These are phyloP conservation scores for Rhinopomastus cyanomelas DNA, from an alignment of 2,113 vertebrate species.

Conservation along the genomic window DNA sequence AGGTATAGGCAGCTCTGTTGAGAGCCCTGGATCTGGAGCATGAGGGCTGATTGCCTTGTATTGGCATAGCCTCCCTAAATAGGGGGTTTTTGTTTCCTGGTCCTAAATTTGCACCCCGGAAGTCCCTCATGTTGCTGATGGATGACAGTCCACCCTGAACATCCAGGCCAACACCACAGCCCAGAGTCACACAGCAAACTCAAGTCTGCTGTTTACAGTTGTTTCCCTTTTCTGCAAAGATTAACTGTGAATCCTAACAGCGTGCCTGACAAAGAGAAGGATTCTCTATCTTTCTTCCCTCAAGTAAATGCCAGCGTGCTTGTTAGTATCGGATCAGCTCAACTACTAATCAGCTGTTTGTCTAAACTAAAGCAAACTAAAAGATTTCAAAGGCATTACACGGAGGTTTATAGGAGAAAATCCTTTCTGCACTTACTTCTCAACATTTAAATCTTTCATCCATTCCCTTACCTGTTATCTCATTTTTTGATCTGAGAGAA, in stretches of 20 bases:
- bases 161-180: background rate
- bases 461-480: background rate
- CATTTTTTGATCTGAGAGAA: background rate
- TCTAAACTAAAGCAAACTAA: background rate
- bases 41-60: conserved; percentile 20
- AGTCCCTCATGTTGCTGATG: background rate
- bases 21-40: background rate
- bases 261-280: background rate
- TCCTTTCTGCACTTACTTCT: background rate
- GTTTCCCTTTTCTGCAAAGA: background rate
- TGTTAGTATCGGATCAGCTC: background rate
- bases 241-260: conserved; percentile 31
- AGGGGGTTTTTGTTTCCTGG: background rate
- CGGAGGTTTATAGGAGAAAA: background rate
- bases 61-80: background rate
- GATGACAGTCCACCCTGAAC: background rate
- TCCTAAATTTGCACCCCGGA: background rate
- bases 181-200: background rate
- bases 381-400: background rate
- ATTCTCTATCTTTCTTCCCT: background rate
- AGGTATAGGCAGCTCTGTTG: conserved; percentile 16
- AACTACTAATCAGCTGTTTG: background rate
- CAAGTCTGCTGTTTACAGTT: background rate
- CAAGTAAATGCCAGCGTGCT: background rate
- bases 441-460: background rate